Evolutionary conservation across 2,888 invertebrate species (phyloP).

Genomic region (Drosophila atroscutellata): DNA sequence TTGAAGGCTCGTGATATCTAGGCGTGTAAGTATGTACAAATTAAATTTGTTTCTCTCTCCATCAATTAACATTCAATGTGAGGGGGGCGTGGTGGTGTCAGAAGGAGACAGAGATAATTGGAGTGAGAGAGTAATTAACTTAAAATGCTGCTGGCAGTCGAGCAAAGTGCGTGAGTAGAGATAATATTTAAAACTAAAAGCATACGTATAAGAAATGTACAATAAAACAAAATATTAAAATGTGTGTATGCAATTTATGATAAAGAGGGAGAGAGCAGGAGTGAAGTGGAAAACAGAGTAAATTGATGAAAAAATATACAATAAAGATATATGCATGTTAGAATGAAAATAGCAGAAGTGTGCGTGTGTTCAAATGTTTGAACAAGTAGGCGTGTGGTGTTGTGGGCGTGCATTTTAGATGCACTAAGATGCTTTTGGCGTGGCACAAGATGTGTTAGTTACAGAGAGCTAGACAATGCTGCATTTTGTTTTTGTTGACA

Average conservation of each 20-base stretch:
- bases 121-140: neutral
- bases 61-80: constrained; percentile 12
- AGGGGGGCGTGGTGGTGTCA: neutral
- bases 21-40: constrained; percentile 39
- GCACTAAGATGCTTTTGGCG: constrained; percentile 3
- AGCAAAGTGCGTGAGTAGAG: neutral
- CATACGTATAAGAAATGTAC: neutral
- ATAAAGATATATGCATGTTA: constrained; percentile 5
- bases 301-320: constrained; percentile 3
- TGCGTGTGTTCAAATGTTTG: neutral
- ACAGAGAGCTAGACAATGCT: constrained; percentile 14
- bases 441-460: constrained; percentile 9
- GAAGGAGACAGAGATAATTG: neutral
- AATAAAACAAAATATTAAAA: neutral
- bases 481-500: constrained; percentile 10
- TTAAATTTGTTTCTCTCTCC: constrained; percentile 24
- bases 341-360: neutral
- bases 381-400: neutral
- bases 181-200: neutral
- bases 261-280: neutral
- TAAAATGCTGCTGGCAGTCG: constrained; percentile 11
- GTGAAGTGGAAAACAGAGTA: neutral
- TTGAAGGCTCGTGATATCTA: constrained; percentile 28
- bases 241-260: neutral
- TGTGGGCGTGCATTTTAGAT: neutral